phyloP scores from a whole-genome alignment of 2,797 vertebrate species.

The Acrossocheilus wenchowensis region DNA sequence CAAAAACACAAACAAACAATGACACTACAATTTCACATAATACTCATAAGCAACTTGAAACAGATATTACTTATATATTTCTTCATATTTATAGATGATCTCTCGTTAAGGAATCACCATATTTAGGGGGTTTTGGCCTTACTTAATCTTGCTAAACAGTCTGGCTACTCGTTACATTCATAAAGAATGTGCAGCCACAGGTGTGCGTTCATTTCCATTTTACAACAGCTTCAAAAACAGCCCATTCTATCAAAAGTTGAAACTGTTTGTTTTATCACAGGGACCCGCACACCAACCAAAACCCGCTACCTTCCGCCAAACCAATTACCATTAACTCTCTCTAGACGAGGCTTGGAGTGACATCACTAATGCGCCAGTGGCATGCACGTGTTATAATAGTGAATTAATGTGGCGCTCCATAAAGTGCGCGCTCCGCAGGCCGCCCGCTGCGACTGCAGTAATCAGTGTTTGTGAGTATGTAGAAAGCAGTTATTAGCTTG shows the following conservation, averaged over 20 bases:
- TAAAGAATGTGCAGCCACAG: background rate
- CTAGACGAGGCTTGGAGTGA: slow-evolving; percentile 55
- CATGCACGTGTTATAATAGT: slow-evolving; percentile 56
- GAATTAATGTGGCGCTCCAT: slow-evolving; percentile 60
- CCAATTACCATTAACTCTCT: slow-evolving; percentile 57
- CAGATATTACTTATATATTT: background rate
- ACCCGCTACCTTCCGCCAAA: slow-evolving; percentile 61
- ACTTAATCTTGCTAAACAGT: background rate
- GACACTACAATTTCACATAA: background rate
- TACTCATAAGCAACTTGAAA: background rate
- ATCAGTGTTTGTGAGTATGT: slow-evolving; percentile 70
- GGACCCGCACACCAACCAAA: slow-evolving; percentile 63
- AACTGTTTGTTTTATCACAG: background rate
- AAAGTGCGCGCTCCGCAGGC: slow-evolving; percentile 51
- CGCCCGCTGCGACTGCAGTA: slow-evolving; percentile 68
- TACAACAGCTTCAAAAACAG: background rate
- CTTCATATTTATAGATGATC: background rate
- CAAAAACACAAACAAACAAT: background rate
- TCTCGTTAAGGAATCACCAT: background rate
- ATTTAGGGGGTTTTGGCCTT: background rate
- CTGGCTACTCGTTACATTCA: background rate
- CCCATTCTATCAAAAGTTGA: background rate
- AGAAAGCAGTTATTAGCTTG: slow-evolving; percentile 68
- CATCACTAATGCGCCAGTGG: slow-evolving; percentile 57
- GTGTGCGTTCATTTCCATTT: background rate